These are phyloP conservation scores for Copidosoma floridanum DNA, from an alignment of 1,140 invertebrate species.

Conservation along the genomic window DNA sequence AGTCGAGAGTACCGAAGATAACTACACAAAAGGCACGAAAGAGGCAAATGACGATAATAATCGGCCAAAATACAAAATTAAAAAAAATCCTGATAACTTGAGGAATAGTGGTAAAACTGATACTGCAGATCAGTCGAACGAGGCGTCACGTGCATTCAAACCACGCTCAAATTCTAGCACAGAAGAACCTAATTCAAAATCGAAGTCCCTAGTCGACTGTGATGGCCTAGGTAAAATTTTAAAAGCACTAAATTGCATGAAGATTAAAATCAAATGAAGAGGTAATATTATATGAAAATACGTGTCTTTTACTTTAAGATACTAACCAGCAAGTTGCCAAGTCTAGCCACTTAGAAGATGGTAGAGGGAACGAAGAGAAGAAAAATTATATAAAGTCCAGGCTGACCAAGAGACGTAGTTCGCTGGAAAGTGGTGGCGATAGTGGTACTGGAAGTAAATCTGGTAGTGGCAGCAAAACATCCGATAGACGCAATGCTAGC, in stretches of 20 bases:
- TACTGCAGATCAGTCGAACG: conserved; percentile 5
- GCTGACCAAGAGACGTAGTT: conserved; percentile 56
- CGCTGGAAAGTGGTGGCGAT: conserved; percentile 58
- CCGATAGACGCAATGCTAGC: conserved; percentile 44
- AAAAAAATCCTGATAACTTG: conserved; percentile 1
- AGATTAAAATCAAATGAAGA: background rate
- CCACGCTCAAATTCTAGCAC: conserved; percentile 38
- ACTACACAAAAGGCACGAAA: background rate
- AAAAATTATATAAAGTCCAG: conserved; percentile 41
- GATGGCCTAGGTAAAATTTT: too few relatives aligned
- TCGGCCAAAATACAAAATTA: conserved; percentile 8
- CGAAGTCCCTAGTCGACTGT: too few relatives aligned
- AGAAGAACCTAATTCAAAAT: conserved; percentile 23
- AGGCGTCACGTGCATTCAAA: conserved; percentile 20
- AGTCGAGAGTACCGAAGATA: background rate
- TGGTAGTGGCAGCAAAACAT: background rate
- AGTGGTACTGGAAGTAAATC: conserved; percentile 43
- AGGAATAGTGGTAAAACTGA: background rate
- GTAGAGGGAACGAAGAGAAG: background rate
- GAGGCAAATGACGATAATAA: conserved; percentile 25
- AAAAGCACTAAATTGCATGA: too few relatives aligned
- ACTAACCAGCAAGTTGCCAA: background rate
- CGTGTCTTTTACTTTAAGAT: background rate
- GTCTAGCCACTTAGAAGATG: background rate
- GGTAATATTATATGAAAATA: background rate